Conservation (phyloP, 2,797 vertebrate species). For the Neosilurus hyrtlii region DNA sequence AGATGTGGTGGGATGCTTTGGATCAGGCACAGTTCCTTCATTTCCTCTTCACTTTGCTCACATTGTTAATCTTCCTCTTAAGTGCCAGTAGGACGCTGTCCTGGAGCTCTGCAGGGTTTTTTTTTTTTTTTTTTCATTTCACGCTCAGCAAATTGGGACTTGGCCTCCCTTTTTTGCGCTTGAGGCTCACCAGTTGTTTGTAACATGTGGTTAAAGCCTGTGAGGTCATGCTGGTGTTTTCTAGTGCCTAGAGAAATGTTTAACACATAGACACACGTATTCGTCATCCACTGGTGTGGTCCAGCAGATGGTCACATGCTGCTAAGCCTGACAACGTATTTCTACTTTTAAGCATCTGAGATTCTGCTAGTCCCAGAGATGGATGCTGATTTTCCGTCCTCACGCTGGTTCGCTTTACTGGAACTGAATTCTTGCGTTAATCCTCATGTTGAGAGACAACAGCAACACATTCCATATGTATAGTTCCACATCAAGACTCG, state of each 20-base stretch:
- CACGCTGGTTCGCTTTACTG: not conserved
- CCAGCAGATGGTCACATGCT: conserved; percentile 10
- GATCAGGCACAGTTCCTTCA: not conserved
- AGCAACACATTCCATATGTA: not conserved
- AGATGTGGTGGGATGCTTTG: conserved; percentile 7
- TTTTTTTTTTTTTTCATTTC: conserved; percentile 1
- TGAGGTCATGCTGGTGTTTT: conserved; percentile 25
- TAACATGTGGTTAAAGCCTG: conserved; percentile 29
- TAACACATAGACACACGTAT: not conserved
- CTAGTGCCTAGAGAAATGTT: not conserved
- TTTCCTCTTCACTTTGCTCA: not conserved
- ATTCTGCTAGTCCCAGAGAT: not conserved
- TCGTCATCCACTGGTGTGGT: conserved; percentile 30
- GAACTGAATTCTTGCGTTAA: not conserved
- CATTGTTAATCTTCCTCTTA: not conserved
- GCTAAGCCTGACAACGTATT: not conserved
- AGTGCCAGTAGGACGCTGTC: not conserved
- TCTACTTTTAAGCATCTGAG: not conserved
- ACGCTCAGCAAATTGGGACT: not conserved
- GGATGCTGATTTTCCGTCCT: not conserved
- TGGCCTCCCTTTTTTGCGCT: not conserved
- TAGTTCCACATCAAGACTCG: not conserved
- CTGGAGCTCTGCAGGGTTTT: conserved; percentile 6
- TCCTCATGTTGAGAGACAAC: not conserved
- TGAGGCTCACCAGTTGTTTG: conserved; percentile 35